phyloP scores from a whole-genome alignment of 1,140 invertebrate genomes.

The Aphidius gifuensis region DNA sequence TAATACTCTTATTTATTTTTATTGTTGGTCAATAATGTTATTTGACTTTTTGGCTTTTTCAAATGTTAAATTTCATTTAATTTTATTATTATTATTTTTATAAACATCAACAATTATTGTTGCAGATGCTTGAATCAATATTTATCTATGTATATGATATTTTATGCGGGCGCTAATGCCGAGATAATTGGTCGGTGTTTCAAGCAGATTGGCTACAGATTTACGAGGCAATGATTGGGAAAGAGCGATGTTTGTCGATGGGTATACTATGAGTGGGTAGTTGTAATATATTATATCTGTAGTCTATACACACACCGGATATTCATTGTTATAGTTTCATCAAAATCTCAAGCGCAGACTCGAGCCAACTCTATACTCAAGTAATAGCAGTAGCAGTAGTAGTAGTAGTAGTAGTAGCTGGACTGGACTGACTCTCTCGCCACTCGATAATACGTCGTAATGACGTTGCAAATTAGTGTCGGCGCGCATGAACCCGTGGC shows the following conservation, averaged over 20 bases:
- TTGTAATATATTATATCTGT: background rate
- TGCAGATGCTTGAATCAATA: too few species aligned
- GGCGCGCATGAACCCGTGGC: slow-evolving; percentile 29
- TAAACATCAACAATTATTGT: too few species aligned
- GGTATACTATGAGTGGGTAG: background rate
- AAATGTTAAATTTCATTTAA: slow-evolving; percentile 4
- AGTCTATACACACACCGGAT: too few species aligned
- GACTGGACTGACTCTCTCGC: background rate
- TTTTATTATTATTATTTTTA: background rate
- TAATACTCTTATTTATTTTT: background rate
- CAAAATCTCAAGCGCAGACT: slow-evolving; percentile 6
- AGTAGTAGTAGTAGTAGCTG: slow-evolving; percentile 3
- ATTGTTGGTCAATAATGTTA: background rate
- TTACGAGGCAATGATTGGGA: slow-evolving; percentile 39
- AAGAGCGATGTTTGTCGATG: slow-evolving; percentile 32
- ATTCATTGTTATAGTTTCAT: background rate
- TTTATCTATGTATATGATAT: too few species aligned
- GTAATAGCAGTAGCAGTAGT: background rate
- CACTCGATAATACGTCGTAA: slow-evolving; percentile 32
- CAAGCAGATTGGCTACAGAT: slow-evolving; percentile 28
- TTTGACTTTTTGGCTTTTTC: background rate
- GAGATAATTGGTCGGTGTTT: slow-evolving; percentile 37
- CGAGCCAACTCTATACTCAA: background rate
- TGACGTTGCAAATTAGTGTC: slow-evolving; percentile 32
- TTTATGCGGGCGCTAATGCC: slow-evolving; percentile 26